Evolutionary conservation across 2,797 vertebrate genomes (phyloP), one percentile per base, ranked within the genome.

Genomic region (Crenichthys baileyi): DNA sequence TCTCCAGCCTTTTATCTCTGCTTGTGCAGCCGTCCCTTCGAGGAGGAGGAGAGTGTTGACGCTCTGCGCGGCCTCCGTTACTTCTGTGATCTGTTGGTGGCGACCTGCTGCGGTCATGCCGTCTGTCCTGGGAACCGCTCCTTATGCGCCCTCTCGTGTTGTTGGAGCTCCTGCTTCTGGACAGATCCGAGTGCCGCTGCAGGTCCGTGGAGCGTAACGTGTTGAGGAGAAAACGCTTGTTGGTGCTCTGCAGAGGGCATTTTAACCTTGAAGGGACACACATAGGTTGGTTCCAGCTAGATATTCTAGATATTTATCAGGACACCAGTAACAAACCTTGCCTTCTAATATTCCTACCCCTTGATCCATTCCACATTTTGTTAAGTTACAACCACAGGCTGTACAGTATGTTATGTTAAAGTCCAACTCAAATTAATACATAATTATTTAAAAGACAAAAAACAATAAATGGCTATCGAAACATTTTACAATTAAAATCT

Each of bases 211-310:
- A 97, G 88, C 98, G 97, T 85, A 99, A 96, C 5, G 98, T 99
- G 95, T 99, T 99, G 80, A 99, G 90, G 60, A 99, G 96, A 93
- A 99, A 99, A 79, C 98, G 96, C 92, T 99, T 99, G 95, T 99
- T 99, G 85, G 98, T 96, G 90, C 96, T 95, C 72, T 92, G 96
- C 24, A 99, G 94, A 31, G 98, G 98, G 91, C 98, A 99, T 91
- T 99, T 99, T 94, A 99, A 95, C 98, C 98, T 99, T 93, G 18
- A 76, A 82, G 65, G 13, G 1, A 20, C 53, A 79, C 50, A 82
- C 70, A 77, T 1, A 67, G 41, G 56, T 60, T 50, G 20, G 20
- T 36, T 72, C 48, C 6, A 29, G 36, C 78, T 20, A 24, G 36
- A 36, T 36, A 36, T 36, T 36, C 36, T 36, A 60, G 41, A 3